Percentiles rank a stretch among this genome's conserved stretches.
phyloP scores from a whole-genome alignment of 2,797 vertebrate species.

The Acanthopagrus latus region DNA sequence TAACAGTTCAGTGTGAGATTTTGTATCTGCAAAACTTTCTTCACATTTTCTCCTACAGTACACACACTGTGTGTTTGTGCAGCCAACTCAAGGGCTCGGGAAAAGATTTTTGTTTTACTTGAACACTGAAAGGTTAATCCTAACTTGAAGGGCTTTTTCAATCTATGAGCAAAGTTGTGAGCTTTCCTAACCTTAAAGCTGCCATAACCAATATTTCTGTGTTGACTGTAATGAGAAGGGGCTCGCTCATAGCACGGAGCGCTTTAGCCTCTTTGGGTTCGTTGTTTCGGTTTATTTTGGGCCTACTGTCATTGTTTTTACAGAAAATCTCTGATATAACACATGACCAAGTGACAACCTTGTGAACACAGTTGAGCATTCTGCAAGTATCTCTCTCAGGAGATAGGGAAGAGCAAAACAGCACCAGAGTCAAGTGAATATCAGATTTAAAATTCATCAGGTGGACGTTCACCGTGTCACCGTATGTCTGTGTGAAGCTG shows the following conservation, averaged over 20 bases:
- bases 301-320: background rate
- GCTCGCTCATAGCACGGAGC: background rate
- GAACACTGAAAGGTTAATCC: background rate
- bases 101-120: background rate
- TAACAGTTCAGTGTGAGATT: too few species aligned
- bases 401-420: background rate
- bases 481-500: background rate
- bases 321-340: background rate
- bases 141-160: background rate
- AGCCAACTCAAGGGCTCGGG: background rate
- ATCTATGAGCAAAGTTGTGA: background rate
- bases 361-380: background rate
- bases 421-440: background rate
- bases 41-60: background rate
- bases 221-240: background rate
- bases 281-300: background rate
- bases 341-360: background rate
- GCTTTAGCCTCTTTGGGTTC: background rate
- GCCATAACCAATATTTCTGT: too few species aligned
- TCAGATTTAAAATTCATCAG: background rate
- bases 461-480: background rate
- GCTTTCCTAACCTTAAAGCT: background rate
- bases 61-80: background rate
- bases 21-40: background rate
- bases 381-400: background rate